Percentiles rank a stretch among this genome's conserved stretches.
Conservation (phyloP, 2,113 vertebrate species). For the Heterotis niloticus region DNA sequence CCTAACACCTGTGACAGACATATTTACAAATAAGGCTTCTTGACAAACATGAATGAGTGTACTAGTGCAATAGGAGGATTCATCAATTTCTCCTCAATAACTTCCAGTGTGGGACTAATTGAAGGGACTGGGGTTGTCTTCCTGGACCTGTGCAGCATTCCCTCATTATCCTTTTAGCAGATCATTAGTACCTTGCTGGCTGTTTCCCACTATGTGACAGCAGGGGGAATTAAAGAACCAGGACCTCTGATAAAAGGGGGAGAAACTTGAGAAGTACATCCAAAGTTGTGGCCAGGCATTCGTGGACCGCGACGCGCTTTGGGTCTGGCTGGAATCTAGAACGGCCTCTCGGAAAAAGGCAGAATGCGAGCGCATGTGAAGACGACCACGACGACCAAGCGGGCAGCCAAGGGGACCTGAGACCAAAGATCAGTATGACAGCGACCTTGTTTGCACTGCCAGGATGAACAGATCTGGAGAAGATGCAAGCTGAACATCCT, state of each 20-base stretch:
- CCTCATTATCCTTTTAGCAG: slow-evolving; percentile 22
- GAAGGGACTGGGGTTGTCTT: slow-evolving; percentile 12
- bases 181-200: slow-evolving; percentile 20
- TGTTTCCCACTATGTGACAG: slow-evolving; percentile 1
- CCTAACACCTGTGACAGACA: slow-evolving; percentile 17
- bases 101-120: slow-evolving; percentile 8
- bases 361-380: background rate
- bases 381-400: background rate
- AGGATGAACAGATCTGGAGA: too few relatives aligned
- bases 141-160: slow-evolving; percentile 4
- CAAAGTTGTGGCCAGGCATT: too few relatives aligned
- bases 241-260: background rate
- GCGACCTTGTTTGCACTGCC: too few relatives aligned
- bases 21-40: background rate
- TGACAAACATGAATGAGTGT: background rate
- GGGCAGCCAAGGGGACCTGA: background rate
- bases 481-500: too few relatives aligned
- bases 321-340: background rate
- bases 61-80: background rate
- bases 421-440: too few relatives aligned
- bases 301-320: too few relatives aligned
- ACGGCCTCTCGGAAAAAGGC: background rate
- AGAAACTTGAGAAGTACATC: background rate
- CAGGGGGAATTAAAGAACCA: background rate
- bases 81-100: background rate